Base-by-base conservation (phyloP, 2,797 vertebrate genomes). In the Tokudaia muenninki region DNA sequence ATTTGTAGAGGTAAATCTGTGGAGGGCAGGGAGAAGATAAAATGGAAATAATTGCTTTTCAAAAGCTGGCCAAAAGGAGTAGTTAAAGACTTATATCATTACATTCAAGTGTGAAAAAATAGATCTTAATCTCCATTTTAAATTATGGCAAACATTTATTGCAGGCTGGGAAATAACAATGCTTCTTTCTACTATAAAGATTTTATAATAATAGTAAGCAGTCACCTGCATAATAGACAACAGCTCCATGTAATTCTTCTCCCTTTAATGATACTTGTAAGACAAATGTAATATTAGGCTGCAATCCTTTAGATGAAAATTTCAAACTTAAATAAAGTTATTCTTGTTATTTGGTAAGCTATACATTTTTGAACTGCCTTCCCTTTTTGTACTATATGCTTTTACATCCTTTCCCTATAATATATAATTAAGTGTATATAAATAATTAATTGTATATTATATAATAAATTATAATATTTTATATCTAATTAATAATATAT, bases 191-290 rank as follows among this genome's bases (percentile, higher is more conserved):
- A 72, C 22, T 81, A 61, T 16, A 78, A 31, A 94, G 47, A 86
- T 80, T 89, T 87, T 81, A 50, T 59, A 82, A 34, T 92, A 52
- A n/a, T 72, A 90, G 83, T 21, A 90, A 91, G 44, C 16, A 78
- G 3, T 31, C 57, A 75, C 78, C 47, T 65, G 52, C 37, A 82
- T 29, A 86, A 94, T 59, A 74, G 41, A 72, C 52, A 79, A 47
- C 14, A 79, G 22, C 78, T 63, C 29, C 44, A 92, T 80, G 16
- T 50, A 91, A 80, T 93, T 74, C 5, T 16, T 84, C 61, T 92
- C 70, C 88, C 31, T 93, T 88, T 83, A 92, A 83, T 77, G 11
- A 94, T 92, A 91, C 70, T 59, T 95, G 67, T 50, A 94, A 94
- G 55, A 77, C n/a, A 90, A 92, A 11, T 70, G 9, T 5, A 31